Evolutionary conservation across 2,888 invertebrate species (phyloP), one percentile per base, ranked within the genome.

Genomic region (Alitta virens): DNA sequence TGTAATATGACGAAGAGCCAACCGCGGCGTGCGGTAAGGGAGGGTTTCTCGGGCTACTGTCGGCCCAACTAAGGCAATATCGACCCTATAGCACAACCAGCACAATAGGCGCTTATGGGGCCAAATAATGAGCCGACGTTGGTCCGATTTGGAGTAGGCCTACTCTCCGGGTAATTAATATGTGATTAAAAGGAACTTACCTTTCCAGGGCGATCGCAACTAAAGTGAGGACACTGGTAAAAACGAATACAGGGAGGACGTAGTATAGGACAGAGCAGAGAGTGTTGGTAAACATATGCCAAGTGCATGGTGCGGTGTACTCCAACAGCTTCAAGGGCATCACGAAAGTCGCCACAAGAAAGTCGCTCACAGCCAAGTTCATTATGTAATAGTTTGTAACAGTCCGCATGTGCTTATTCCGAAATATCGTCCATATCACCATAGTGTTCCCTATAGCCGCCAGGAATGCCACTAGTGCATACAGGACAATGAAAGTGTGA

Each of bases 351-450:
- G 82, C 82, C 18, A 84, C 82, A 23, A 83, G 71, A 43, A 83
- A 76, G 69, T 84, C 84, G 43, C 80, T 80, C 3, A 81, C 71
- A 9, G 82, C 82, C 62, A 84, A 69, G 63, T 83, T 83, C 56
- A 82, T 81, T 51, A 84, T 83, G 71, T 83, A 83, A 65, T 80
- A 83, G 71, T 84, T 83, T 51, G 83, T 82, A 5, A 81, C 81
- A 0, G 83, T 83, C 64, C 83, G 82, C 83, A 84, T 83, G 62
- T 80, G 77, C 26, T 76, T 76, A 69, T 83, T 81, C 16, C 76
- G 68, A 70, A 77, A 77, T 2, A 84, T 81, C 0, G 83, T 82
- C 71, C 78, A 75, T 24, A 81, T 80, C 3, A 84, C 83, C 59
- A 83, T 68, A 14, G 78, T 67, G 67, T 84, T 84, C 18, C 84